Base-by-base conservation (phyloP, 2,797 vertebrate genomes). In the Hydrophis major region DNA sequence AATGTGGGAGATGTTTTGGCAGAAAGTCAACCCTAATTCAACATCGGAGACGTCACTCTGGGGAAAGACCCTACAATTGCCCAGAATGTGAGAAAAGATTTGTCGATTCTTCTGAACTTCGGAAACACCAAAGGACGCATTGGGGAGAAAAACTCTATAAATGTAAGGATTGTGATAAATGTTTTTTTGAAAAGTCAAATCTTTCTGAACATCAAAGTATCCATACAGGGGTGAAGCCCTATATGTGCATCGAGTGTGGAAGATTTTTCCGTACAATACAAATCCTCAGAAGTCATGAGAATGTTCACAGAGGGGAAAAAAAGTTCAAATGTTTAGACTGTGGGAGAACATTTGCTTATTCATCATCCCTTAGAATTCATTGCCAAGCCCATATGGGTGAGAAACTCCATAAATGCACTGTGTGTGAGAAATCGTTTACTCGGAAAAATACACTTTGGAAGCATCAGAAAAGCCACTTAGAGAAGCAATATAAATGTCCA, bases 151-250 rank as follows among this genome's bases (percentile, higher is more conserved):
- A 78, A 20, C 32, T 10, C 0, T 78, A 78, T 22, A 42, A 42
- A 22, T 78, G 69, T 22, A 8, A 20, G 6, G 18, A 42, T 37
- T 78, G 69, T 78, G 32, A 18, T 37, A 78, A 78, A 42, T 1
- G 2, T 10, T 42, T 78, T 42, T 4, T 1, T 50, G 6, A 8
- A 42, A 10, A 1, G 6, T 0, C 1, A 37, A 18, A 3, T 37
- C 32, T 78, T 74, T 74, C 1, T 32, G 13, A 4, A 74, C 69
- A 78, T 22, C 69, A 78, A 2, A 42, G 2, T 4, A 42, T 42
- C 18, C 69, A 78, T 3, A 22, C 32, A 10, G 69, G 69, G 32
- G 18, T 10, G 69, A 78, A 78, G 32, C 18, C 69, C 32, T 74
- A 8, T 18, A 16, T 3, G 32, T 74, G 69, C 32, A 74, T 74